Conservation (phyloP, 2,113 vertebrate species). For the Tupaia chinensis region DNA sequence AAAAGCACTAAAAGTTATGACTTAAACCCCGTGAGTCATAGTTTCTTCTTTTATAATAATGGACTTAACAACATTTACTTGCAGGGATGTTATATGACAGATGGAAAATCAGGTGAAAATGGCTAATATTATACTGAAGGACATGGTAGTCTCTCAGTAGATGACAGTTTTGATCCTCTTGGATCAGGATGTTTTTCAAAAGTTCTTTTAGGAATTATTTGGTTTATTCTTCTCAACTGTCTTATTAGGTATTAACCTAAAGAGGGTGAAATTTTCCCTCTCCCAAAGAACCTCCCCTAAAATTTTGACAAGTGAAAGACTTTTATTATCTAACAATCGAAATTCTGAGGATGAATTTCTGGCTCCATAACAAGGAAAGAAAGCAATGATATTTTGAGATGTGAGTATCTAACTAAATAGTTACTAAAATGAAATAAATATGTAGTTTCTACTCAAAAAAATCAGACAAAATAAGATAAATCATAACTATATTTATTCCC, state of each 20-base stretch:
- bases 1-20: conserved; percentile 1
- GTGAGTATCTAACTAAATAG: background rate
- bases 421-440: conserved; percentile 47
- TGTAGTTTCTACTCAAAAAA: background rate
- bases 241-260: background rate
- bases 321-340: background rate
- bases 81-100: background rate
- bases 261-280: background rate
- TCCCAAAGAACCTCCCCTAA: background rate
- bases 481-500: background rate
- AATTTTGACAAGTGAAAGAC: background rate
- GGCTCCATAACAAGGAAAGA: background rate
- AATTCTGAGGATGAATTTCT: conserved; percentile 38
- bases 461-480: conserved; percentile 3
- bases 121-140: background rate
- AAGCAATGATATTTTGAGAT: conserved; percentile 5
- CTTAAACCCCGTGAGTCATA: background rate
- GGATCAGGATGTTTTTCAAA: background rate
- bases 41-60: conserved; percentile 32
- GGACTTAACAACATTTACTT: background rate
- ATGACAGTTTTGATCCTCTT: background rate
- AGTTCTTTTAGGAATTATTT: conserved; percentile 46
- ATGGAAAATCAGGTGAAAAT: background rate
- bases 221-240: background rate
- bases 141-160: background rate